phyloP scores from a whole-genome alignment of 2,113 vertebrate species.

The Sarotherodon lohbergeri region DNA sequence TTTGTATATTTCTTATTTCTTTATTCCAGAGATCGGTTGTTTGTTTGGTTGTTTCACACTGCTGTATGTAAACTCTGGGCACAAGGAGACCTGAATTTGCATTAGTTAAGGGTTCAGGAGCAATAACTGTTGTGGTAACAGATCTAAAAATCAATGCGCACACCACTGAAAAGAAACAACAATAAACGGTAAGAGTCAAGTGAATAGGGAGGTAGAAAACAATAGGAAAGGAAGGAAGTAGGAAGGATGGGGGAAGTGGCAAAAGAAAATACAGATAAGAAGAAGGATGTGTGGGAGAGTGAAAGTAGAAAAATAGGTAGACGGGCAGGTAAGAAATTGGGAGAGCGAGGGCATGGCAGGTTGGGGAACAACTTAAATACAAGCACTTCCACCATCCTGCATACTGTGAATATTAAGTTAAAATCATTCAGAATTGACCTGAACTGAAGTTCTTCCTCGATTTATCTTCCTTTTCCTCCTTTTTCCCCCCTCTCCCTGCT shows the following conservation, averaged over 20 bases:
- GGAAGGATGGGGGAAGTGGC: not conserved
- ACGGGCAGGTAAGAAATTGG: not conserved
- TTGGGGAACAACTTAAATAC: not conserved
- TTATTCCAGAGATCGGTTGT: not conserved
- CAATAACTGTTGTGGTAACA: not conserved
- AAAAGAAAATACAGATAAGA: not conserved
- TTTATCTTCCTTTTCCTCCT: not conserved
- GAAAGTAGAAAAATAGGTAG: not conserved
- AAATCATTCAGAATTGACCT: constrained; percentile 10
- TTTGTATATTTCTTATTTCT: not conserved
- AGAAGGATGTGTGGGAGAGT: not conserved
- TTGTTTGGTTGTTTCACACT: not conserved
- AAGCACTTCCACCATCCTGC: not conserved
- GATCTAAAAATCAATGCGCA: not conserved
- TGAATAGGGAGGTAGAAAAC: not conserved
- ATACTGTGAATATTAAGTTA: constrained; percentile 17
- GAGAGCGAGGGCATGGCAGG: not conserved
- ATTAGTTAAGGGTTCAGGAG: not conserved
- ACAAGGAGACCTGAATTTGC: not conserved
- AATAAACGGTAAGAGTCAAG: not conserved
- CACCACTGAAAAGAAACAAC: not conserved
- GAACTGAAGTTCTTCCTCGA: constrained; percentile 16
- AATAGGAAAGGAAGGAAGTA: not conserved
- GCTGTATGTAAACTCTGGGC: not conserved
- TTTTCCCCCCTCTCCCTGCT: not conserved